Base-by-base conservation (phyloP, 2,113 vertebrate species). In the Megaceryle maxima region DNA sequence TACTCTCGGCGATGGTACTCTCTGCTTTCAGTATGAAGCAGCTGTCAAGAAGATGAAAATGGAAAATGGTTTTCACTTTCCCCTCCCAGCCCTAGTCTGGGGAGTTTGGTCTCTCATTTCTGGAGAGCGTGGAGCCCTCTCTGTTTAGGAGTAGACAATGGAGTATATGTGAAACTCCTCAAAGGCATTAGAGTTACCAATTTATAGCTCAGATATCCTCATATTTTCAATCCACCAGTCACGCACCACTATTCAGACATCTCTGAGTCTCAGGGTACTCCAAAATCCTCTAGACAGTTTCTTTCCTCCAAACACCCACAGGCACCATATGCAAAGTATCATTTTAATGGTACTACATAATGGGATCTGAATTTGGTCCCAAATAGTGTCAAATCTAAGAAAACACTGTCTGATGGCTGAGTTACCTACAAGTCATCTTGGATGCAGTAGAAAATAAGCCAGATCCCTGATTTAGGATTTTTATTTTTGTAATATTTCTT, bases 401-500 rank as follows among this genome's bases (percentile, higher is more conserved):
- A 59, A 79, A 91, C 35, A 62, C 14, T 75, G 41, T 39, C 35
- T 37, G 37, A 72, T 62, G 31, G 19, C 31, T 69, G 16, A 72
- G 18, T 31, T 91, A 87, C 37, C 50, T 76, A 13, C 16, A 33
- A 35, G 20, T n/a, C 4, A 35, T 78, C n/a, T 56, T 56, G 33
- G 17, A 68, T 59, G 28, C 15, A 68, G 35, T 5, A 3, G 1
- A 79, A 84, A 94, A 69, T 9, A 69, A 60, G 9, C 29, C 44
- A 90, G 20, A 81, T 50, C 8, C 13, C 10, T 0, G 0, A 46
- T 37, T 69, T n/a, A 28, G 21, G 6, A 20, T 3, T 5, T 35
- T 3, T 4, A 35, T 21, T 24, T 21, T 13, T 68, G 4, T 37
- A 37, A 37, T 37, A 17, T 68, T 41, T 29, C 31, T 88, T 86